Evolutionary conservation across 2,113 vertebrate species (phyloP).

Genomic region (Turdus rufiventris): DNA sequence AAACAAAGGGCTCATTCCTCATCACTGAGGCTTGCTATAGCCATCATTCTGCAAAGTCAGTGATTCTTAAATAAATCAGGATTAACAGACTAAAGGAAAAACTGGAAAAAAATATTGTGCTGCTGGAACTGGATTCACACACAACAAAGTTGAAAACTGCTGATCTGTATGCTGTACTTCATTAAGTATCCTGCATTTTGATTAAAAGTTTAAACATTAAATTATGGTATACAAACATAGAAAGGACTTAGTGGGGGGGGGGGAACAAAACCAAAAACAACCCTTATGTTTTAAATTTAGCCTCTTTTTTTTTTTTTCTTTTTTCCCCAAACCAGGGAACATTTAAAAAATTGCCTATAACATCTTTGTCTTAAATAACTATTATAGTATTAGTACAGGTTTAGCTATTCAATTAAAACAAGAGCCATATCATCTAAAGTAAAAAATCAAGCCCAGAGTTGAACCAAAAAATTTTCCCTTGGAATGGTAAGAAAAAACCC

Average conservation of each 20-base stretch:
- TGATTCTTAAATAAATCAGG: neutral
- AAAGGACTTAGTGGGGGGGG: neutral
- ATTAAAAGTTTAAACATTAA: neutral
- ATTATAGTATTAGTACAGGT: neutral
- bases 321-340: neutral
- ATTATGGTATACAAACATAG: neutral
- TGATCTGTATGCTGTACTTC: neutral
- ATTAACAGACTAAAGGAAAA: neutral
- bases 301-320: neutral
- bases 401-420: neutral
- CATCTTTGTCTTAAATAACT: neutral
- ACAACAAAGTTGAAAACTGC: neutral
- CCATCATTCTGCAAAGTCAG: neutral
- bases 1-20: constrained; percentile 20
- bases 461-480: neutral
- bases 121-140: neutral
- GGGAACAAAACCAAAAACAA: too few species aligned
- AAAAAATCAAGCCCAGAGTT: neutral
- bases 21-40: neutral
- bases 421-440: neutral
- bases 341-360: neutral
- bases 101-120: neutral
- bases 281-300: neutral
- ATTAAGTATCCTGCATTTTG: neutral
- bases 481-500: neutral